Conservation (phyloP, 2,888 invertebrate species). For the Tuta absoluta region DNA sequence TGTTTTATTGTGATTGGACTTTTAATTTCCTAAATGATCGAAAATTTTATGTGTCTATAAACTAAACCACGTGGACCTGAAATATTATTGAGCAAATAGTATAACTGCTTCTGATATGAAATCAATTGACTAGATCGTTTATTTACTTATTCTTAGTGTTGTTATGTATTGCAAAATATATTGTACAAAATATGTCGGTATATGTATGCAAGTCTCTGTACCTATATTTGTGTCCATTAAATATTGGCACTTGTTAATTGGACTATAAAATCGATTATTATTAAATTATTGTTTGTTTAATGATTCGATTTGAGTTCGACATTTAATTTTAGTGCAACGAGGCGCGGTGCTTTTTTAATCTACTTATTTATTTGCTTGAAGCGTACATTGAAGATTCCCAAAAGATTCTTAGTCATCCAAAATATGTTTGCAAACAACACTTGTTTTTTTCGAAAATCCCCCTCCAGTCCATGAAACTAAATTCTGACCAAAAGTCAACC, state of each 20-base stretch:
- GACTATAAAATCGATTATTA: not conserved
- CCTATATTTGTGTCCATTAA: not conserved
- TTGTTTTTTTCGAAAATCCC: too few relatives aligned
- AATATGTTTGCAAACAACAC: too few relatives aligned
- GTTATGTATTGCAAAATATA: not conserved
- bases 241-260: constrained; percentile 2
- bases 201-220: not conserved
- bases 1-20: too few relatives aligned
- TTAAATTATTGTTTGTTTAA: not conserved
- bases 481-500: too few relatives aligned
- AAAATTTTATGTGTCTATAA: too few relatives aligned
- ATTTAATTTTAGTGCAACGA: not conserved
- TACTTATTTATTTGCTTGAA: not conserved
- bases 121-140: not conserved
- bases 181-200: not conserved
- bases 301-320: too few relatives aligned
- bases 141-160: not conserved
- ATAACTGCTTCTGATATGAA: not conserved
- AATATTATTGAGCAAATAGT: too few relatives aligned
- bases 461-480: too few relatives aligned
- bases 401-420: too few relatives aligned
- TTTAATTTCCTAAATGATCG: too few relatives aligned
- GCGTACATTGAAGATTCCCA: not conserved
- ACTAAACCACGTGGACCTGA: too few relatives aligned
- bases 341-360: not conserved